Evolutionary conservation across 2,888 invertebrate genomes (phyloP).

Genomic region (Ophion ventricosus): DNA sequence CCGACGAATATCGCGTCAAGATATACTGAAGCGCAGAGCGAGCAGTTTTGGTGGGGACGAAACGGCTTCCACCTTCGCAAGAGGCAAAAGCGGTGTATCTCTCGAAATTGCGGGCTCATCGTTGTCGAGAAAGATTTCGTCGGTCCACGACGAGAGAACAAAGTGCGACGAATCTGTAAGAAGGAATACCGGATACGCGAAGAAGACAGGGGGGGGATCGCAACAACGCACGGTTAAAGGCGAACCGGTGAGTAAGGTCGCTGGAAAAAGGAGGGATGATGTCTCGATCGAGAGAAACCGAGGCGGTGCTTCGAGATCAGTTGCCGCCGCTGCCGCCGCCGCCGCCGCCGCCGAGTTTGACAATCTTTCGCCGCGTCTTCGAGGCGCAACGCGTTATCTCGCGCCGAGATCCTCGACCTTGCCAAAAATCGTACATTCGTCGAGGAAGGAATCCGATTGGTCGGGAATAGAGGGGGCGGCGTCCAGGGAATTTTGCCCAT

Average conservation of each 20-base stretch:
- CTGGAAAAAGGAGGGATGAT: constrained; percentile 68
- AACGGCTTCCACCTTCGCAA: constrained; percentile 58
- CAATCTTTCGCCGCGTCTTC: constrained; percentile 69
- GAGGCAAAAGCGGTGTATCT: constrained; percentile 65
- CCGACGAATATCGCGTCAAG: constrained; percentile 77
- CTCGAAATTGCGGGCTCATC: constrained; percentile 55
- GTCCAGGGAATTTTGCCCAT: constrained; percentile 67
- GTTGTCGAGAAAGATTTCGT: constrained; percentile 30
- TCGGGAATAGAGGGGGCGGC: constrained; percentile 62
- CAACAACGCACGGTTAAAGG: constrained; percentile 55
- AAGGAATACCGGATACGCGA: constrained; percentile 68
- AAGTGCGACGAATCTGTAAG: constrained; percentile 59
- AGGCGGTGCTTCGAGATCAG: constrained; percentile 73
- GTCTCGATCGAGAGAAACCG: constrained; percentile 69
- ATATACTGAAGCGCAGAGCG: constrained; percentile 76
- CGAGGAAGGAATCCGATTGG: constrained; percentile 68
- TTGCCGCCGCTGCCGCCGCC: too few species aligned
- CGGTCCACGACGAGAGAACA: constrained; percentile 49
- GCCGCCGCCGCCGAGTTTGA: too few species aligned
- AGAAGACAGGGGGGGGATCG: constrained; percentile 65
- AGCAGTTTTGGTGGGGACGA: constrained; percentile 64
- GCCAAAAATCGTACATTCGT: constrained; percentile 76
- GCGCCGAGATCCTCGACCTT: constrained; percentile 79
- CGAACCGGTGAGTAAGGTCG: constrained; percentile 60
- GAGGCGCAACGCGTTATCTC: constrained; percentile 69